Conservation (phyloP, 2,113 vertebrate species). For the Dicaeum eximium region DNA sequence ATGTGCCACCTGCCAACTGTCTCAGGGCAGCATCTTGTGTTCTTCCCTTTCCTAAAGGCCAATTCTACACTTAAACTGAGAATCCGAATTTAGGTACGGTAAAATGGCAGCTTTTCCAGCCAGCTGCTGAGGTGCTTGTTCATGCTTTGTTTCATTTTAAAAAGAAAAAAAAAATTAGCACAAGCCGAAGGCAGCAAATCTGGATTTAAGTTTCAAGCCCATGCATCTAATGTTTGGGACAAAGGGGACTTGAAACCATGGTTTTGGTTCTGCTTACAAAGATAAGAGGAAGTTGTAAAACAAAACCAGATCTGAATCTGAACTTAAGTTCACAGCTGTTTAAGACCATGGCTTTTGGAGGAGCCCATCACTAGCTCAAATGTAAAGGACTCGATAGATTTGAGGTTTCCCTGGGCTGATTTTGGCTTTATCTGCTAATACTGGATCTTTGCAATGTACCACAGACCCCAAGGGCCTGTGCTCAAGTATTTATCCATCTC, state of each 20-base stretch:
- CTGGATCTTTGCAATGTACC: not conserved
- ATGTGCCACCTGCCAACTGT: not conserved
- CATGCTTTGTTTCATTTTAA: not conserved
- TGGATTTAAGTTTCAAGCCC: not conserved
- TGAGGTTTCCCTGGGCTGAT: not conserved
- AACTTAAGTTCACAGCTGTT: conserved; percentile 14
- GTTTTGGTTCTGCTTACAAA: conserved; percentile 38
- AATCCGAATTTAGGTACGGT: not conserved
- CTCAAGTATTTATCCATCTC: not conserved
- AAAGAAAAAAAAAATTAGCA: not conserved
- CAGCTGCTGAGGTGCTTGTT: not conserved
- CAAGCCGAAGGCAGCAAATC: too few relatives aligned
- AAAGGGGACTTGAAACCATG: not conserved
- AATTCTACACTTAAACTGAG: not conserved
- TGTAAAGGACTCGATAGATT: not conserved
- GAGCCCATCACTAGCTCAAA: not conserved
- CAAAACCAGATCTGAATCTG: conserved; percentile 4
- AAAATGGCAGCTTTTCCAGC: not conserved
- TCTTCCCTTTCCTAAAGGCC: not conserved
- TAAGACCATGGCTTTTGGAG: not conserved
- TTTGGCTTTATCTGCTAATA: not conserved
- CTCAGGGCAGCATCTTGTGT: not conserved
- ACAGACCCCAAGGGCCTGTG: not conserved
- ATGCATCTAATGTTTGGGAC: not conserved
- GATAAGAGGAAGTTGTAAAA: conserved; percentile 29